Evolutionary conservation across 2,888 invertebrate genomes (phyloP).

Genomic region (Apocheima hispidaria): DNA sequence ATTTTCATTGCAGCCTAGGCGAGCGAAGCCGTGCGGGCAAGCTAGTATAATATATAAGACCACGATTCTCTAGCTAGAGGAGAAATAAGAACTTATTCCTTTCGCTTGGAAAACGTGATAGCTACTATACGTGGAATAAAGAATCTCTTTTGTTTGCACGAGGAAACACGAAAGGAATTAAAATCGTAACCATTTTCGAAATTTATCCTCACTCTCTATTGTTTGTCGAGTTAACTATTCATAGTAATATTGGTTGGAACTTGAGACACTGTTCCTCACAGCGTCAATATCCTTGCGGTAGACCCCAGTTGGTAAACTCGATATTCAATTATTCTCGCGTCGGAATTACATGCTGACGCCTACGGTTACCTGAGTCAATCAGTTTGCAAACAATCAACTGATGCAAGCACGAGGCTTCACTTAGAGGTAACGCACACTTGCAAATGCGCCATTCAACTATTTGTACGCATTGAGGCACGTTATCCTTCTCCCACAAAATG

Average conservation of each 20-base stretch:
- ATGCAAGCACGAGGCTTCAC: slow-evolving; percentile 59
- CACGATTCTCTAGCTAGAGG: background rate
- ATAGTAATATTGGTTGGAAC: background rate
- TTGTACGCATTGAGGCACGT: background rate
- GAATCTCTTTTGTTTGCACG: no score
- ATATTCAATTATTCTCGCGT: slow-evolving; percentile 67
- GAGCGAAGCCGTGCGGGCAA: no score
- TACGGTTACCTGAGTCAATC: slow-evolving; percentile 55
- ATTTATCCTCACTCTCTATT: no score
- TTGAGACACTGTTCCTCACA: slow-evolving; percentile 6
- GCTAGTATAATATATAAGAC: no score
- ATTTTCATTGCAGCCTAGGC: no score
- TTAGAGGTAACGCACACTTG: slow-evolving; percentile 5
- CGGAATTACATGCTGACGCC: slow-evolving; percentile 52
- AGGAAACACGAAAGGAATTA: no score
- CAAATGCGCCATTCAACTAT: background rate
- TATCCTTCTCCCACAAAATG: slow-evolving; percentile 1
- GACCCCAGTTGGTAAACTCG: slow-evolving; percentile 56
- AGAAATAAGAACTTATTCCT: no score
- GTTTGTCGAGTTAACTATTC: background rate
- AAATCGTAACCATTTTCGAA: no score
- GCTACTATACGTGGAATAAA: no score
- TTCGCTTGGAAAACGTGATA: no score
- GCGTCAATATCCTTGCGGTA: slow-evolving; percentile 52
- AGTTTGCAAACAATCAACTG: slow-evolving; percentile 70